A percentile compares a stretch with the other conserved stretches of the same genome.
Evolutionary conservation across 2,888 invertebrate genomes (phyloP).

Genomic region (Clunio marinus): DNA sequence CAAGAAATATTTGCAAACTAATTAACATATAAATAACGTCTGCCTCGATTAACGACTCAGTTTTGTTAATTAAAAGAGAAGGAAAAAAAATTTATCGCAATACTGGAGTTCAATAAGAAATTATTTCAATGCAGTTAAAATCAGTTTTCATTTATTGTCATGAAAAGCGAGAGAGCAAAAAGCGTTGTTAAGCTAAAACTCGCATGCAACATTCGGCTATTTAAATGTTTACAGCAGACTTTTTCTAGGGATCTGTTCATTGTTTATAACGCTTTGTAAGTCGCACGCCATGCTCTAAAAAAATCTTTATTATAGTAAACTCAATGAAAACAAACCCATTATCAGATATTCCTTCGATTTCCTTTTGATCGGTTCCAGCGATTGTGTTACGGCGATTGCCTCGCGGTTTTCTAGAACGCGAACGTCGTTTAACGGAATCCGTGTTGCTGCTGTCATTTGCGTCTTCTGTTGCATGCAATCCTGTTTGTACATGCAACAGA

Average conservation of each 20-base stretch:
- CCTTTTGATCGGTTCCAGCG: slow-evolving; percentile 85
- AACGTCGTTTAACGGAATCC: slow-evolving; percentile 63
- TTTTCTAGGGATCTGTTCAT: slow-evolving; percentile 7
- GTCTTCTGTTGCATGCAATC: slow-evolving; percentile 27
- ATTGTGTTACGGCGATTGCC: slow-evolving; percentile 86
- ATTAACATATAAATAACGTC: background rate
- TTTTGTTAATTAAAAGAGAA: slow-evolving; percentile 8
- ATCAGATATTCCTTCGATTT: slow-evolving; percentile 73
- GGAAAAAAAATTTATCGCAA: slow-evolving; percentile 13
- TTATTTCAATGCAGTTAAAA: slow-evolving; percentile 8
- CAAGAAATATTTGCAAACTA: too few relatives aligned
- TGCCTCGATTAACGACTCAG: background rate
- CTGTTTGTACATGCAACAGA: slow-evolving; percentile 56
- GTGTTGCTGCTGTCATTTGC: slow-evolving; percentile 40
- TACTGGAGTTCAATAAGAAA: slow-evolving; percentile 1
- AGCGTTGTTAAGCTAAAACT: background rate
- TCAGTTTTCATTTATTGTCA: background rate
- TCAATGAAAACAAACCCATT: slow-evolving; percentile 68
- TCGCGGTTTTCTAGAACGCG: slow-evolving; percentile 68
- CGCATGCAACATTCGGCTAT: background rate
- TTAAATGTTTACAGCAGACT: slow-evolving; percentile 7
- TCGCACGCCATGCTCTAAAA: slow-evolving; percentile 20
- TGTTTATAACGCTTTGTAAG: background rate
- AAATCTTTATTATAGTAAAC: slow-evolving; percentile 2
- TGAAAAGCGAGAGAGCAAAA: background rate